phyloP scores from a whole-genome alignment of 2,113 vertebrate genomes.

The Brachionichthys hirsutus region DNA sequence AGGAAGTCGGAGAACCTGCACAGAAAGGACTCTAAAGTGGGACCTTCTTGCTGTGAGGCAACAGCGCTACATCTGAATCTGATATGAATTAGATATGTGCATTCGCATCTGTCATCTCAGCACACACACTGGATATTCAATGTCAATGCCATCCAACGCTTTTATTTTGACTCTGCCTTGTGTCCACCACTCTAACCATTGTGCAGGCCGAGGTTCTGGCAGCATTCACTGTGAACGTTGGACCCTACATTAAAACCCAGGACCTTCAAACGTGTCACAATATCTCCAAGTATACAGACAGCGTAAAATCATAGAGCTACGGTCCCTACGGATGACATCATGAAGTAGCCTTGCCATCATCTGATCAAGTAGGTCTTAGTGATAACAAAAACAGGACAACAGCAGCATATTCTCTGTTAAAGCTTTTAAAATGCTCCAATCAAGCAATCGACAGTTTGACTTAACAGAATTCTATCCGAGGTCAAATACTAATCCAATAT shows the following conservation, averaged over 20 bases:
- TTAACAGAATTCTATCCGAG: neutral
- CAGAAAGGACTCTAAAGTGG: too few species aligned
- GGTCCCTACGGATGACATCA: constrained; percentile 16
- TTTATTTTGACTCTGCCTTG: constrained; percentile 36
- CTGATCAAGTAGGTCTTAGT: too few species aligned
- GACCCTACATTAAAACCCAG: constrained; percentile 24
- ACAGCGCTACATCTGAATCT: too few species aligned
- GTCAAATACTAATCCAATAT: constrained; percentile 36
- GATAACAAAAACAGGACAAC: too few species aligned
- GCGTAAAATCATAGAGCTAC: constrained; percentile 18
- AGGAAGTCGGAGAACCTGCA: too few species aligned
- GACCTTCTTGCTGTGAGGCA: too few species aligned
- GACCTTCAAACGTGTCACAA: constrained; percentile 31
- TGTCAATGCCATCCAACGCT: constrained; percentile 44
- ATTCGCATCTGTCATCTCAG: too few species aligned
- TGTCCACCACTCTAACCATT: constrained; percentile 30
- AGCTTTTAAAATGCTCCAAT: too few species aligned
- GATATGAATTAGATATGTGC: too few species aligned
- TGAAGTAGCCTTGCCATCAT: too few species aligned
- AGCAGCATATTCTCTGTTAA: too few species aligned
- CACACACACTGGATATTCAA: constrained; percentile 7
- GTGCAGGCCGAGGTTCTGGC: constrained; percentile 25
- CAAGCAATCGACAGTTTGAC: constrained; percentile 15
- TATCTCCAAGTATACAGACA: neutral
- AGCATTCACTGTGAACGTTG: constrained; percentile 25